phyloP scores from a whole-genome alignment of 2,797 vertebrate species.

The Sebastes paucispinis region DNA sequence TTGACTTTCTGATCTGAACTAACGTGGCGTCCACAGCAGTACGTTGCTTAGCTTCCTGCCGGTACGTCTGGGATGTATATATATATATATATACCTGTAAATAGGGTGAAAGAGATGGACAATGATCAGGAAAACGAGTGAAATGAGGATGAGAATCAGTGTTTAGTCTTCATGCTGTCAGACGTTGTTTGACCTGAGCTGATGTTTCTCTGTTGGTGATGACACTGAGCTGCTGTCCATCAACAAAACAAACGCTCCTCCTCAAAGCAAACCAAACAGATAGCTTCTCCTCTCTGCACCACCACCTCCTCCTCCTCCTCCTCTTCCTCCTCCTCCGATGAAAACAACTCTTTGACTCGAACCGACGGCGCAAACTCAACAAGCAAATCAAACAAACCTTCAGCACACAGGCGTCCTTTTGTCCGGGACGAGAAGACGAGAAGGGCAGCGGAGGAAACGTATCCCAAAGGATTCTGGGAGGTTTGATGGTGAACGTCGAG shows the following conservation, averaged over 20 bases:
- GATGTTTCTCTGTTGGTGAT: not conserved
- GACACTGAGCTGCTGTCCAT: not conserved
- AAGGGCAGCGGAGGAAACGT: conserved; percentile 11
- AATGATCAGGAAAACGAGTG: too few species aligned
- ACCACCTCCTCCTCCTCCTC: too few species aligned
- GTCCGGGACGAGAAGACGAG: conserved; percentile 24
- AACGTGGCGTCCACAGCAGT: too few species aligned
- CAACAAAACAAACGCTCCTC: conserved; percentile 13
- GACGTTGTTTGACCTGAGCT: not conserved
- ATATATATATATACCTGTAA: too few species aligned
- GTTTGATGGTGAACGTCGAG: not conserved
- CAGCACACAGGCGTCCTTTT: conserved; percentile 28
- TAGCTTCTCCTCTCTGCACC: not conserved
- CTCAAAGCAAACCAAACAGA: conserved; percentile 9
- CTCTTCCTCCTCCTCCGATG: not conserved
- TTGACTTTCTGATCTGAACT: too few species aligned
- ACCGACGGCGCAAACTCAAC: conserved; percentile 7
- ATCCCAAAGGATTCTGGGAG: conserved; percentile 10
- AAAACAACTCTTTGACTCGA: conserved; percentile 46
- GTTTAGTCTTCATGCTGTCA: not conserved
- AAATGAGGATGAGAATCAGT: not conserved
- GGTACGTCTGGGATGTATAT: too few species aligned
- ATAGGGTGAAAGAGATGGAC: too few species aligned
- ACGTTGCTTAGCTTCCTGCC: too few species aligned
- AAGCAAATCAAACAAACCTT: conserved; percentile 43